Evolutionary conservation across 1,140 invertebrate genomes (phyloP).

Genomic region (Thaumatotibia leucotreta): DNA sequence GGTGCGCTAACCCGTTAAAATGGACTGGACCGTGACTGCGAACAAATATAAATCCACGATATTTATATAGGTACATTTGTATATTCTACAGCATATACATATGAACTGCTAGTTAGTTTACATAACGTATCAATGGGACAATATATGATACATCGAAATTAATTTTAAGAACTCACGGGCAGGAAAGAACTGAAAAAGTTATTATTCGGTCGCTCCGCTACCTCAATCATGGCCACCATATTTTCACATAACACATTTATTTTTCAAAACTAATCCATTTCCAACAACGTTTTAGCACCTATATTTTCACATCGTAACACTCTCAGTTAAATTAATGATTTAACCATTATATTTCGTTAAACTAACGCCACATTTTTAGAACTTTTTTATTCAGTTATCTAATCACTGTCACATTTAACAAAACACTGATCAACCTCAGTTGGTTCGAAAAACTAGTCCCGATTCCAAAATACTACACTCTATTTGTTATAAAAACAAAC

Average conservation of each 20-base stretch:
- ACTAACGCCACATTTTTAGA: not conserved
- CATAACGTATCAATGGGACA: too few species aligned
- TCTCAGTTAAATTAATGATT: not conserved
- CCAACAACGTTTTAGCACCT: constrained; percentile 6
- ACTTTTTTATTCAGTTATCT: not conserved
- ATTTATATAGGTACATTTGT: too few species aligned
- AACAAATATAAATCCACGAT: too few species aligned
- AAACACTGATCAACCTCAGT: not conserved
- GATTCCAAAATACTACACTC: not conserved
- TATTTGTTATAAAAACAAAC: constrained; percentile 13
- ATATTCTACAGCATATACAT: too few species aligned
- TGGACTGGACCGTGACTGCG: too few species aligned
- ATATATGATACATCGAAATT: not conserved
- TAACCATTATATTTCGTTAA: not conserved
- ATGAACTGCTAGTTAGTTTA: too few species aligned
- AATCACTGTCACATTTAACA: not conserved
- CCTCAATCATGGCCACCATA: constrained; percentile 52
- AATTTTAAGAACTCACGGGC: constrained; percentile 52
- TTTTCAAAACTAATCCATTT: constrained; percentile 28
- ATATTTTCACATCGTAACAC: not conserved
- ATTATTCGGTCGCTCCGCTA: constrained; percentile 45
- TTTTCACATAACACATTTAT: constrained; percentile 40
- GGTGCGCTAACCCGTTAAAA: not conserved
- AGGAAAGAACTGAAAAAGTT: constrained; percentile 60
- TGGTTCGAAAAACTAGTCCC: not conserved